Base-by-base conservation (phyloP, 2,113 vertebrate species). In the Mormyrus lacerda region DNA sequence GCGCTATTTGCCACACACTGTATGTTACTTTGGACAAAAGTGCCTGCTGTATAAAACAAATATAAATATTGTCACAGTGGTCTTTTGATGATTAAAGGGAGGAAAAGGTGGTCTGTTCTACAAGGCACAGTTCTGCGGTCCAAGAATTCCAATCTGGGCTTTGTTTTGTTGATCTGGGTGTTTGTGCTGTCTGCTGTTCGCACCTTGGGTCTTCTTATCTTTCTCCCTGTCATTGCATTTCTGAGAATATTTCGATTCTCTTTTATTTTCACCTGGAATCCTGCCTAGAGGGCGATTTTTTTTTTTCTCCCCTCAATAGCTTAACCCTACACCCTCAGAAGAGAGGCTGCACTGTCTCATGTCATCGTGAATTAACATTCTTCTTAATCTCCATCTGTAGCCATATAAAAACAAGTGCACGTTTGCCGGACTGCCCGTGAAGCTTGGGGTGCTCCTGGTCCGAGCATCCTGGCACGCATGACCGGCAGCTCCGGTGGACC, bases 391-490 rank as follows among this genome's bases (percentile, higher is more conserved):
- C 21, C 15, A 73, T 65, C 87, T 31, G 44, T 73, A 35, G 47
- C 45, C 17, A n/a, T 21, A 50, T 19, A 27, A 31, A n/a, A 55
- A 13, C 31, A 27, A 91, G 94, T 93, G 91, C 89, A 90, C 90
- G 95, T 94, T 55, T 94, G 93, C 94, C 93, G 94, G 93, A 93
- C 45, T 19, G 91, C 91, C 90, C 50, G 0, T 24, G 85, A 93
- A 92, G 91, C 92, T 89, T 90, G 0, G 8, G 93, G 92, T 93
- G 94, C 94, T 19, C 10, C 61, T 93, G 94, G 93, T 50, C 92
- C 92, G 91, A 95, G 94, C 95, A 95, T 94, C 95, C 95, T 94
- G 94, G 92, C 93, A 93, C 93, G 95, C 95, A 93, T 93, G 95
- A 95, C 73, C 35, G 35, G 35, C 73, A 42, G 73, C 73, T 79